A percentile compares a stretch with the other conserved stretches of the same genome.
Conservation (phyloP, 2,888 invertebrate genomes). For the Drosophila siamana region DNA sequence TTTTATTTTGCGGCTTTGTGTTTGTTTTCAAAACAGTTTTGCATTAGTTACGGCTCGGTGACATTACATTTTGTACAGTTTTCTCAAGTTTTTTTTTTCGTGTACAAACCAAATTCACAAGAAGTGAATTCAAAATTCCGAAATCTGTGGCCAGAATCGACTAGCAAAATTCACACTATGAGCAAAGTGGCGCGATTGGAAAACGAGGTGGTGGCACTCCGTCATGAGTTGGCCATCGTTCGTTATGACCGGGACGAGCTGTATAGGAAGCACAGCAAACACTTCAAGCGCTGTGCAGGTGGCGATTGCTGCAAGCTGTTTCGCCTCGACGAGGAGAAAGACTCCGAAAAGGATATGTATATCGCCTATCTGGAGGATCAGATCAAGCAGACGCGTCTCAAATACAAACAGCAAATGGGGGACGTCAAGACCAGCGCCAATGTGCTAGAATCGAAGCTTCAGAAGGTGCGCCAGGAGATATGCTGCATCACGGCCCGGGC, state of each 20-base stretch:
- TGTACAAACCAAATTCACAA: constrained; percentile 32
- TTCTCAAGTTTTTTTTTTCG: constrained; percentile 2
- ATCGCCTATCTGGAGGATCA: constrained; percentile 63
- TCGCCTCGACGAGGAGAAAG: not conserved
- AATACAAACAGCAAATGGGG: constrained; percentile 53
- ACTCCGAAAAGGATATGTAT: constrained; percentile 45
- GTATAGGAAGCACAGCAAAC: constrained; percentile 4
- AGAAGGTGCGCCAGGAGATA: constrained; percentile 52
- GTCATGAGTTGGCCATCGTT: constrained; percentile 39
- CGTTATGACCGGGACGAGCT: constrained; percentile 37
- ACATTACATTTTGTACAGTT: constrained; percentile 16
- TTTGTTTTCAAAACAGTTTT: constrained; percentile 4
- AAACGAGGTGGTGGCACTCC: constrained; percentile 36
- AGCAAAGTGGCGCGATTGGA: constrained; percentile 40
- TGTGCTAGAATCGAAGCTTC: constrained; percentile 51
- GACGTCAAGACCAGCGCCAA: constrained; percentile 52
- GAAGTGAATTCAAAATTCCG: constrained; percentile 39
- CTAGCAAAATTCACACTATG: constrained; percentile 17
- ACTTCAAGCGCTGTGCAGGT: constrained; percentile 27
- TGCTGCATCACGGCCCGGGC: constrained; percentile 42
- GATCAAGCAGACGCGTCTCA: constrained; percentile 41
- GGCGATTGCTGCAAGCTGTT: not conserved
- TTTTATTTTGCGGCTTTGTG: too few species aligned
- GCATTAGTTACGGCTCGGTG: not conserved
- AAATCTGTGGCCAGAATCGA: not conserved